phyloP scores from a whole-genome alignment of 2,888 invertebrate species.

The Athripsodes cinereus region DNA sequence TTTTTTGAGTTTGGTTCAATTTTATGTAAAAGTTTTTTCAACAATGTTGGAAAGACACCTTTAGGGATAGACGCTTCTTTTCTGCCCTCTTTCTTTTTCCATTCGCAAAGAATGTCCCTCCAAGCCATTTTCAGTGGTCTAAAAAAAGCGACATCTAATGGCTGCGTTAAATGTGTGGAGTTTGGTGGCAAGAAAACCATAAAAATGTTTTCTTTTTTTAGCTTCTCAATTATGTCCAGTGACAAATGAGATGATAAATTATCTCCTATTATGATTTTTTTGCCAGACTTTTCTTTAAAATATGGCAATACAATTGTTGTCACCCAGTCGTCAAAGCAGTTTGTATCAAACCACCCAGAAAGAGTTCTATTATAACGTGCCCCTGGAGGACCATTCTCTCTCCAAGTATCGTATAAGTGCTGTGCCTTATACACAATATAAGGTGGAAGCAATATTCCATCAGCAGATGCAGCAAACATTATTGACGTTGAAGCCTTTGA shows the following conservation, averaged over 20 bases:
- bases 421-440: not conserved
- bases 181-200: not conserved
- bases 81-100: not conserved
- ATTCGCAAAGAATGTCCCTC: not conserved
- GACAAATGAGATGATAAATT: not conserved
- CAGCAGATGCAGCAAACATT: not conserved
- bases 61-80: not conserved
- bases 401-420: slow-evolving; percentile 3
- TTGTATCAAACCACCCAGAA: not conserved
- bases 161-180: not conserved
- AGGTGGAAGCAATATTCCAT: not conserved
- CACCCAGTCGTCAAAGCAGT: not conserved
- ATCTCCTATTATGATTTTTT: not conserved
- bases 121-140: too few species aligned
- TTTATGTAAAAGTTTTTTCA: not conserved
- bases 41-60: not conserved
- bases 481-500: slow-evolving; percentile 2
- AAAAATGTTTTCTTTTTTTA: not conserved
- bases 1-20: not conserved
- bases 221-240: not conserved
- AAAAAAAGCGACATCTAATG: too few species aligned
- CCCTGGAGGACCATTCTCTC: not conserved
- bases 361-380: not conserved
- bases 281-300: not conserved
- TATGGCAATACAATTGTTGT: not conserved